Evolutionary conservation across 2,797 vertebrate species (phyloP).

Genomic region (Cirrhinus mrigala): DNA sequence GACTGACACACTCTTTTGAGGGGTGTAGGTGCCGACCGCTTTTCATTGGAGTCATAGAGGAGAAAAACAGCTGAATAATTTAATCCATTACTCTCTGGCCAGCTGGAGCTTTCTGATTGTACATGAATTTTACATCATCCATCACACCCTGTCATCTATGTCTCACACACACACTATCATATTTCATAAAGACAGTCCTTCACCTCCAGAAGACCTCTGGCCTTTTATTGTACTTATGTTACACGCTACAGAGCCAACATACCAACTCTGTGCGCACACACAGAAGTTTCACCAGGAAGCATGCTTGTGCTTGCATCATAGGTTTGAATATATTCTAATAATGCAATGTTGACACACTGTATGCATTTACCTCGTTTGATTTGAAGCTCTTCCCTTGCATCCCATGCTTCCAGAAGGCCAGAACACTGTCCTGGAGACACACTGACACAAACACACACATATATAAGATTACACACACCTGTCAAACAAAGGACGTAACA

Average conservation of each 20-base stretch:
- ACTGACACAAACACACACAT: conserved; percentile 78
- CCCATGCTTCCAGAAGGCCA: conserved; percentile 99
- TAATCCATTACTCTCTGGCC: conserved; percentile 67
- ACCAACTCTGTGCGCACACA: conserved; percentile 19
- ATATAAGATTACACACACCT: conserved; percentile 30
- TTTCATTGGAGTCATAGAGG: conserved; percentile 48
- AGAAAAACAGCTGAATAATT: conserved; percentile 78
- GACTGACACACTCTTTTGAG: conserved; percentile 40
- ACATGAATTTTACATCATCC: conserved; percentile 82
- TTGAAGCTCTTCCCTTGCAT: conserved; percentile 99
- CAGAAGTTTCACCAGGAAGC: not conserved
- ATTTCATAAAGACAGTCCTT: conserved; percentile 76
- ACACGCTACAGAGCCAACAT: conserved; percentile 64
- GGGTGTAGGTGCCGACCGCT: conserved; percentile 49
- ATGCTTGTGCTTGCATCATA: not conserved
- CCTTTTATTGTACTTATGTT: conserved; percentile 66
- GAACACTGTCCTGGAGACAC: conserved; percentile 97
- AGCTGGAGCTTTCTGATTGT: conserved; percentile 76
- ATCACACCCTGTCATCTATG: conserved; percentile 58
- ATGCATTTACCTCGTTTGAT: conserved; percentile 90
- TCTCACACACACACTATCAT: conserved; percentile 65
- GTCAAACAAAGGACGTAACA: conserved; percentile 39
- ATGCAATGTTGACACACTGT: not conserved
- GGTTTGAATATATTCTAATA: not conserved
- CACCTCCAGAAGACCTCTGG: conserved; percentile 76